These are phyloP conservation scores for Tetheella fluctuosa DNA, from an alignment of 2,888 invertebrate species.

Conservation along the genomic window DNA sequence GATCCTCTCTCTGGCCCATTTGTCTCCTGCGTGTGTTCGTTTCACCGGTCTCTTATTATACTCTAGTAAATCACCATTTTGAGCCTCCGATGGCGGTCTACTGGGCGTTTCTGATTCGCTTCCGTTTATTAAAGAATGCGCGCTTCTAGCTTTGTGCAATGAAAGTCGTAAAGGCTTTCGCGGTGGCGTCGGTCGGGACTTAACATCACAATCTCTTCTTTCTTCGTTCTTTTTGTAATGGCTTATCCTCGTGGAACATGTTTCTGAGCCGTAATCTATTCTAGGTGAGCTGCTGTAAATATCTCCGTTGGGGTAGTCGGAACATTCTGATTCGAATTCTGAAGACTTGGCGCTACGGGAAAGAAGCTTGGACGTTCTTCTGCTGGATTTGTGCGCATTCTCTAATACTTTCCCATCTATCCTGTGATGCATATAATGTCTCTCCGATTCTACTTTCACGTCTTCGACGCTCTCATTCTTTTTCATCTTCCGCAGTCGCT, in stretches of 20 bases:
- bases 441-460: slow-evolving; percentile 76
- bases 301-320: slow-evolving; percentile 78
- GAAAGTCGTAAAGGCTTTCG: slow-evolving; percentile 93
- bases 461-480: slow-evolving; percentile 78
- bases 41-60: slow-evolving; percentile 85
- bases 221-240: slow-evolving; percentile 76
- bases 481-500: slow-evolving; percentile 70
- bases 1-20: slow-evolving; percentile 56
- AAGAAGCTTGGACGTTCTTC: slow-evolving; percentile 74
- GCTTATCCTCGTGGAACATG: slow-evolving; percentile 68
- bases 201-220: slow-evolving; percentile 64
- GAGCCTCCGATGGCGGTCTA: slow-evolving; percentile 59
- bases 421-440: slow-evolving; percentile 71
- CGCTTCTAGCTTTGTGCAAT: slow-evolving; percentile 91
- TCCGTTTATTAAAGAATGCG: slow-evolving; percentile 87
- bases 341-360: slow-evolving; percentile 88
- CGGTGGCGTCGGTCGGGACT: slow-evolving; percentile 90
- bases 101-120: slow-evolving; percentile 75
- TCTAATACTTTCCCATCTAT: slow-evolving; percentile 82
- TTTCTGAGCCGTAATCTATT: slow-evolving; percentile 85
- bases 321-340: slow-evolving; percentile 91
- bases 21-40: slow-evolving; percentile 77
- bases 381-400: slow-evolving; percentile 81
- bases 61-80: slow-evolving; percentile 54
- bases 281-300: slow-evolving; percentile 69